Base-by-base conservation (phyloP, 2,113 vertebrate genomes). In the Burhinus oedicnemus region DNA sequence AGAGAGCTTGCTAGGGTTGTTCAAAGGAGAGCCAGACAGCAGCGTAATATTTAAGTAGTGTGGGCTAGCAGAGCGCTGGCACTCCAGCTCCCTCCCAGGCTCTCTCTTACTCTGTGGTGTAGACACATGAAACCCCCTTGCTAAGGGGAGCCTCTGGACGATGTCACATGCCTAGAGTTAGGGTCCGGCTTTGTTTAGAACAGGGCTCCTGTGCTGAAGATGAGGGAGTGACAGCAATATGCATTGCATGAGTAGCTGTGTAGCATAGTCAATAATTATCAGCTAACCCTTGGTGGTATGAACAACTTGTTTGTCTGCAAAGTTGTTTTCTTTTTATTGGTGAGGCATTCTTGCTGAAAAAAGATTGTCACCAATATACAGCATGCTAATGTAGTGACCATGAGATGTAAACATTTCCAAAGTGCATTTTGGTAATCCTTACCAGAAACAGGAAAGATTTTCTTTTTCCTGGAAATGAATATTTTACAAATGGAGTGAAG, bases 391-490 rank as follows among this genome's bases (percentile, higher is more conserved):
- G 8, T 5, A 34, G 7, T 25, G 27, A 25, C 5, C 15, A 8
- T 42, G 57, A 79, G 26, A 9, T 26, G 30, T 36, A 66, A 91
- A 83, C n/a, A 11, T 44, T 62, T 71, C 51, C 51, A 32, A 90
- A 89, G 47, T 30, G 30, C 52, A 78, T 61, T 90, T 81, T 71
- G 22, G 23, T 60, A 54, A 64, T 47, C 52, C 61, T 80, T 42
- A 68, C 25, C 30, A 89, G 78, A 66, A 87, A 88, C 45, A 89
- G 65, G 62, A 78, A 90, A 68, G 42, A 51, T 90, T 95, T 94
- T 75, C 1, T 52, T 94, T 95, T 92, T 51, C 72, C 45, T 92
- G 79, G 76, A 90, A 94, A 83, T 83, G 7, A 89, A 9, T 64
- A 32, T 54, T 80, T 92, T 68, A 77, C 38, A 82, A 84, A 80